Evolutionary conservation across 2,888 invertebrate species (phyloP), one percentile per base, ranked within the genome.

Genomic region (Sarcophaga variegata): DNA sequence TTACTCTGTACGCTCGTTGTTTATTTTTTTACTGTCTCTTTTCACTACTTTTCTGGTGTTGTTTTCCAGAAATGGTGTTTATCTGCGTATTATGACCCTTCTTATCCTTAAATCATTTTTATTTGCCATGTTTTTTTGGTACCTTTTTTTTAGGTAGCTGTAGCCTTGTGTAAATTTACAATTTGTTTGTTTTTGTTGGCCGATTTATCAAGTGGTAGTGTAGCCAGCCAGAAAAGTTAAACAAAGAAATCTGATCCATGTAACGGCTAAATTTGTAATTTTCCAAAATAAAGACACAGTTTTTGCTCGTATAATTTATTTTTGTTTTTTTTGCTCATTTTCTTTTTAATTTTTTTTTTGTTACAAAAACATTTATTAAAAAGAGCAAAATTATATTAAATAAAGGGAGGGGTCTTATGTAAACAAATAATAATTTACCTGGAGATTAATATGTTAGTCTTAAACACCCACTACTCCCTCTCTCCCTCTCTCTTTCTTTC

Each of bases 31-130:
- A 20, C 10, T 60, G 22, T 22, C 72, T 79, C 72, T 76, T 70
- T 69, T 54, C 17, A 14, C 12, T 67, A 62, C 49, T 49, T 79
- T 77, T 67, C 45, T 54, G 14, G 54, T 67, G 74, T 71, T 77
- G 67, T 79, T 72, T 80, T 77, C 60, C 27, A 78, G 71, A 79
- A 79, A 78, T 79, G 49, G 75, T 74, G 83, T 77, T 87, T 81
- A 84, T 81, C 81, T 83, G 81, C 75, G 79, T 78, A 59, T 79
- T 81, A 81, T 87, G 78, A 87, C 81, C 83, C 87, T 84, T 87
- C 81, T 87, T 81, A 75, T 81, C 69, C 76, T 70, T 54, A 79
- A 81, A 87, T 81, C 78, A 84, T 74, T 76, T 86, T 64, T 71
- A 49, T 62, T 74, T 79, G 37, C 54, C 12, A 22, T 8, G 4